Evolutionary conservation across 2,113 vertebrate species (phyloP).

Genomic region (Sula dactylatra): DNA sequence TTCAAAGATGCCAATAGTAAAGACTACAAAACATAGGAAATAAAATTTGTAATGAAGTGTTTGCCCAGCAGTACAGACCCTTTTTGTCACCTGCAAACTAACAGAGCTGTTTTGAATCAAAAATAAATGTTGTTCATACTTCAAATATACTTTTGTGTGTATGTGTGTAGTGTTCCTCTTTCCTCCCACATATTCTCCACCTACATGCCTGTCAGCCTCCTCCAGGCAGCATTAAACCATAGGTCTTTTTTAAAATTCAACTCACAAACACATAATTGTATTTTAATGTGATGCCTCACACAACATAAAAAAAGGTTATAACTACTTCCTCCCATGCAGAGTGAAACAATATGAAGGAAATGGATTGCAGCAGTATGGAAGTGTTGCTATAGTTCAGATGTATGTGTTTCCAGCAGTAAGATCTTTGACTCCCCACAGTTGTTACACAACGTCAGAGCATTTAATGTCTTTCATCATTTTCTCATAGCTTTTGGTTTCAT

Average conservation of each 20-base stretch:
- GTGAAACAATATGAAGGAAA: conserved; percentile 20
- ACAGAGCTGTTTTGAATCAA: background rate
- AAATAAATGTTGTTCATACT: background rate
- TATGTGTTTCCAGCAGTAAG: background rate
- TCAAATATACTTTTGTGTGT: background rate
- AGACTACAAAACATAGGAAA: background rate
- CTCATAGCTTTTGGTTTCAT: background rate
- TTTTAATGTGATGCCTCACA: conserved; percentile 13
- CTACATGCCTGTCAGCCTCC: background rate
- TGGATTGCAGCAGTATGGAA: background rate
- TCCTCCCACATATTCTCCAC: background rate
- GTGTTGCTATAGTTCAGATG: background rate
- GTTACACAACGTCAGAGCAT: background rate
- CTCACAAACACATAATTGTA: background rate
- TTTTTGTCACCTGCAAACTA: background rate
- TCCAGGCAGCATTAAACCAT: background rate
- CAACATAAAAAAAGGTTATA: background rate
- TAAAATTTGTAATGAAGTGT: background rate
- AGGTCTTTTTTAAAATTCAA: background rate
- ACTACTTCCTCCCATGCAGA: conserved; percentile 9
- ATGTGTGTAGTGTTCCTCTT: background rate
- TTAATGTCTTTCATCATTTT: conserved; percentile 13
- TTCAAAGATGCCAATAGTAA: background rate
- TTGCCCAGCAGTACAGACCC: background rate
- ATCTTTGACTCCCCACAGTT: background rate